These are phyloP conservation scores for Lagodon rhomboides DNA, from an alignment of 2,797 vertebrate genomes.

Conservation along the genomic window DNA sequence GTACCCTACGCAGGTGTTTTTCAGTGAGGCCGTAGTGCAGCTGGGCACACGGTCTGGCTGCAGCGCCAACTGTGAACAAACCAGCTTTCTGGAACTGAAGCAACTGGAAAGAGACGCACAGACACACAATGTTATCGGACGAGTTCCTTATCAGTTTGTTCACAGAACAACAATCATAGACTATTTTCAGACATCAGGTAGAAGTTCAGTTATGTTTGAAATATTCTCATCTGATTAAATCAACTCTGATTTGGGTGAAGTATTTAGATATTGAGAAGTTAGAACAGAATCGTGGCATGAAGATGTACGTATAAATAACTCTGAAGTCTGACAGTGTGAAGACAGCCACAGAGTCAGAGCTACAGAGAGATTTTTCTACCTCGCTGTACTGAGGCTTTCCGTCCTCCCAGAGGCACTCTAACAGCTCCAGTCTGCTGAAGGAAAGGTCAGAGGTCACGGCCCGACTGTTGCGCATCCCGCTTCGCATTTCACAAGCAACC, in stretches of 20 bases:
- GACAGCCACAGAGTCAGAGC: slow-evolving; percentile 3
- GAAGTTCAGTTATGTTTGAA: neutral
- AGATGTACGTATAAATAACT: neutral
- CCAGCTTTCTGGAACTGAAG: slow-evolving; percentile 90
- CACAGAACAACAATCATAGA: slow-evolving; percentile 7
- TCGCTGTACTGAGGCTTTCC: slow-evolving; percentile 87
- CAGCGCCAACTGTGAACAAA: slow-evolving; percentile 83
- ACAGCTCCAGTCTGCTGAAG: slow-evolving; percentile 92
- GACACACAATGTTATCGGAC: neutral
- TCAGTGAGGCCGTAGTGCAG: slow-evolving; percentile 89
- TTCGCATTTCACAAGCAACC: slow-evolving; percentile 89
- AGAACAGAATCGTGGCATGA: neutral
- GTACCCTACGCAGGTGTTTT: slow-evolving; percentile 83
- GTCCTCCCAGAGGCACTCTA: slow-evolving; percentile 91
- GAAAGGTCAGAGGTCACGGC: slow-evolving; percentile 87
- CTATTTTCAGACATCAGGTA: neutral
- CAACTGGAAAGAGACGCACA: slow-evolving; percentile 76
- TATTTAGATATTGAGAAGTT: too few species aligned
- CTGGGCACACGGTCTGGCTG: slow-evolving; percentile 89
- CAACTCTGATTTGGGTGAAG: neutral
- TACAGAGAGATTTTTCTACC: slow-evolving; percentile 78
- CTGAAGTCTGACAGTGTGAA: neutral
- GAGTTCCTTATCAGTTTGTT: neutral
- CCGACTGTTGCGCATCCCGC: slow-evolving; percentile 73
- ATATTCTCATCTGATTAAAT: neutral